phyloP scores from a whole-genome alignment of 2,113 vertebrate species.

The Chloropsis hardwickii region DNA sequence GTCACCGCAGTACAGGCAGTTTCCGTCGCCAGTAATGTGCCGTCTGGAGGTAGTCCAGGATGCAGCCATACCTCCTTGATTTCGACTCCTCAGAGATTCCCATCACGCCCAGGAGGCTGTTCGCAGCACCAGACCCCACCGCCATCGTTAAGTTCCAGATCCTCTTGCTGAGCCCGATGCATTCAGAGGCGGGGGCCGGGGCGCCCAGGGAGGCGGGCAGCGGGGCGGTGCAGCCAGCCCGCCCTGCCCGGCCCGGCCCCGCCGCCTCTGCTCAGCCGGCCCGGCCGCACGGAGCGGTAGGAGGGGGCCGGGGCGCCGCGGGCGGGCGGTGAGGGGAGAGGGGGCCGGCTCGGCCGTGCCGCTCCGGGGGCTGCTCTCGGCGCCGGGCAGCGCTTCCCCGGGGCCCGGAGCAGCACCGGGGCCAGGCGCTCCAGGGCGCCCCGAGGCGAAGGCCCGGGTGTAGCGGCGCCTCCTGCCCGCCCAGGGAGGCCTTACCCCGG shows the following conservation, averaged over 20 bases:
- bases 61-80: background rate
- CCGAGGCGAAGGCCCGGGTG: background rate
- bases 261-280: background rate
- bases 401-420: background rate
- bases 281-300: background rate
- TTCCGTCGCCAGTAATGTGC: background rate
- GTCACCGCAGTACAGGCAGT: background rate
- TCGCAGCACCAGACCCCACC: background rate
- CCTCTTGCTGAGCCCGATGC: rapidly evolving
- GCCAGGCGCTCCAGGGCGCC: background rate
- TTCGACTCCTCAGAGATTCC: background rate
- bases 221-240: background rate
- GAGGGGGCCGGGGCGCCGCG: background rate
- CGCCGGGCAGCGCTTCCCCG: background rate
- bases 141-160: rapidly evolving
- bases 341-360: background rate
- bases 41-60: background rate
- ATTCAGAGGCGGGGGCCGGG: too few relatives aligned
- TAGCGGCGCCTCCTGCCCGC: background rate
- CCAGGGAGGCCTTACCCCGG: background rate
- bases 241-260: background rate
- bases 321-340: background rate
- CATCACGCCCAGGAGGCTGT: background rate
- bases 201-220: background rate
- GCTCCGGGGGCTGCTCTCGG: background rate